Evolutionary conservation across 2,797 vertebrate genomes (phyloP).

Genomic region (Cyprinella venusta): DNA sequence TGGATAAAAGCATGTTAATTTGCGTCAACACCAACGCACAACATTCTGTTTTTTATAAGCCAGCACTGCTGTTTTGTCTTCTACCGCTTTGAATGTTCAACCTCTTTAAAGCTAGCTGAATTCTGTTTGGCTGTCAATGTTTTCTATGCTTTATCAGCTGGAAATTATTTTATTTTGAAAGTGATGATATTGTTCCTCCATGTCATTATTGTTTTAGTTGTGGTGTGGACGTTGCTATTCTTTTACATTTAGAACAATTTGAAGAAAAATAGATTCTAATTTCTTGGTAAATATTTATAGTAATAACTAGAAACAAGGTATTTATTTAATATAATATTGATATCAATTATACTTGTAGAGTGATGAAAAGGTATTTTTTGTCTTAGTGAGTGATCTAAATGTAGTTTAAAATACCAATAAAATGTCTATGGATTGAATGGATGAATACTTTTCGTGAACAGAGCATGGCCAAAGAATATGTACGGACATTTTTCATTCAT

Average conservation of each 20-base stretch:
- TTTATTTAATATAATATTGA: background rate
- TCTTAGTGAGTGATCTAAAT: slow-evolving; percentile 4
- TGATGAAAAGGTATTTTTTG: background rate
- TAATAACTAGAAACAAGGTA: slow-evolving; percentile 13
- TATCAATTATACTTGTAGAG: no score
- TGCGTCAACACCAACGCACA: background rate
- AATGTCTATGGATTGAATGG: background rate
- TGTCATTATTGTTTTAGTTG: background rate
- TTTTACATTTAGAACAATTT: background rate
- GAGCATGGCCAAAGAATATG: background rate
- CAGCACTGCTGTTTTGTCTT: background rate
- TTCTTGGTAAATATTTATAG: background rate
- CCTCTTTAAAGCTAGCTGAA: background rate
- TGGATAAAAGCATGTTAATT: background rate
- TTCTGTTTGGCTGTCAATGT: background rate
- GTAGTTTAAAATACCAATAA: background rate
- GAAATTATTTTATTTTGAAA: fast-evolving
- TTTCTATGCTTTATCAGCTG: background rate
- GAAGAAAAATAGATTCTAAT: background rate
- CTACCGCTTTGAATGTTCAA: background rate
- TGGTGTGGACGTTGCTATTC: background rate
- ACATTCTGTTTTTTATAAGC: background rate
- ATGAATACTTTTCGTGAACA: background rate
- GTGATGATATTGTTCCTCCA: background rate
- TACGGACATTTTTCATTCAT: background rate